phyloP scores from a whole-genome alignment of 2,113 vertebrate species.

The Propithecus coquereli region DNA sequence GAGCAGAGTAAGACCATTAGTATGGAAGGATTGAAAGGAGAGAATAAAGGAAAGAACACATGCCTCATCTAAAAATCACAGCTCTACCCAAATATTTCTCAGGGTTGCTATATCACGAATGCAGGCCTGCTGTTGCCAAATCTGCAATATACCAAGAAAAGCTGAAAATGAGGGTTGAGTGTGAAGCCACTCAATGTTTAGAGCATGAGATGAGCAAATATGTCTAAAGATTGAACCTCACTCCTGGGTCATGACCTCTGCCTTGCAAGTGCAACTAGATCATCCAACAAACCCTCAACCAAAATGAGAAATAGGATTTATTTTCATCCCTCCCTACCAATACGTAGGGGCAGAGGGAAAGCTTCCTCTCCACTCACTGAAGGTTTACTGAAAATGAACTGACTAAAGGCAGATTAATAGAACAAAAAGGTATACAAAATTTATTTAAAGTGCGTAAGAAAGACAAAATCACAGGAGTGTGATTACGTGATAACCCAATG shows the following conservation, averaged over 20 bases:
- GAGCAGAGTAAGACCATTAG: neutral
- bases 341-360: neutral
- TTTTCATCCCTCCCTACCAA: neutral
- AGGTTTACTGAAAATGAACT: neutral
- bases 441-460: neutral
- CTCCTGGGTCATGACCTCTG: neutral
- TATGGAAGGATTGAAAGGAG: neutral
- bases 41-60: neutral
- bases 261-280: neutral
- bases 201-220: neutral
- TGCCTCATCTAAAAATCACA: neutral
- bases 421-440: neutral
- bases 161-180: neutral
- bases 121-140: accelerated
- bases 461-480: neutral
- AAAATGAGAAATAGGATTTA: neutral
- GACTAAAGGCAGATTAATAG: neutral
- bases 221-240: neutral
- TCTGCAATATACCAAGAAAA: neutral
- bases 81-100: neutral
- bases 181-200: neutral
- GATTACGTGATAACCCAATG: neutral
- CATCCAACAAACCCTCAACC: neutral
- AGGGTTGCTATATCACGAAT: neutral
- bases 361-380: neutral